phyloP scores from a whole-genome alignment of 2,888 invertebrate species.

The Phanerotoma sp. region DNA sequence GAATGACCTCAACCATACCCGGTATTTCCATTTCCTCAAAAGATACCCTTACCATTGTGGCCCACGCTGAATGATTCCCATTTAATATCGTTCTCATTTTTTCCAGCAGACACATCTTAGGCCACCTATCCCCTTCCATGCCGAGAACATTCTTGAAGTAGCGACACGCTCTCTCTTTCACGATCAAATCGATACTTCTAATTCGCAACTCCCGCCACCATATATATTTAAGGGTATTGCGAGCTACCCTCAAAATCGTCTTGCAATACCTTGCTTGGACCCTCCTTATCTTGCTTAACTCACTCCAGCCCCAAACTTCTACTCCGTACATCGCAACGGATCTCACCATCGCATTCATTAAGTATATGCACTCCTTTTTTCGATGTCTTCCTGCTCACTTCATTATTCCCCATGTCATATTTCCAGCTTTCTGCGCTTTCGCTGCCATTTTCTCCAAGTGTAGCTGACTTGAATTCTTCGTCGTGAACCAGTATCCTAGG shows the following conservation, averaged over 20 bases:
- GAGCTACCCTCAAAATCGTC: neutral
- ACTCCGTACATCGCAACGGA: neutral
- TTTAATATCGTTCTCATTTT: neutral
- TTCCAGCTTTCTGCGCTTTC: no score
- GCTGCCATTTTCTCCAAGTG: no score
- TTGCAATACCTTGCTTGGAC: neutral
- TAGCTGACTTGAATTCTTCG: no score
- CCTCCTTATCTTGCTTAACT: neutral
- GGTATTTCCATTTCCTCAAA: neutral
- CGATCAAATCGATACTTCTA: neutral
- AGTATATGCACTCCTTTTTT: neutral
- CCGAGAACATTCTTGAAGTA: neutral
- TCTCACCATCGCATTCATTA: neutral
- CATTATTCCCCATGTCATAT: no score
- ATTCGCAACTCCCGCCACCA: slow-evolving; percentile 1
- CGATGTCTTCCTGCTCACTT: neutral
- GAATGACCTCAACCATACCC: no score
- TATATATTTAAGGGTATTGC: neutral
- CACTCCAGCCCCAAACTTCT: neutral
- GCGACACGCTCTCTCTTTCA: neutral
- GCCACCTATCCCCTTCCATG: neutral
- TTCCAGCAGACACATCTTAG: neutral
- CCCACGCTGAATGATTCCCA: neutral
- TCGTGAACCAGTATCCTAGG: neutral
- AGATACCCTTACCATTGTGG: neutral